phyloP scores from a whole-genome alignment of 2,797 vertebrate species.

The Enoplosus armatus region DNA sequence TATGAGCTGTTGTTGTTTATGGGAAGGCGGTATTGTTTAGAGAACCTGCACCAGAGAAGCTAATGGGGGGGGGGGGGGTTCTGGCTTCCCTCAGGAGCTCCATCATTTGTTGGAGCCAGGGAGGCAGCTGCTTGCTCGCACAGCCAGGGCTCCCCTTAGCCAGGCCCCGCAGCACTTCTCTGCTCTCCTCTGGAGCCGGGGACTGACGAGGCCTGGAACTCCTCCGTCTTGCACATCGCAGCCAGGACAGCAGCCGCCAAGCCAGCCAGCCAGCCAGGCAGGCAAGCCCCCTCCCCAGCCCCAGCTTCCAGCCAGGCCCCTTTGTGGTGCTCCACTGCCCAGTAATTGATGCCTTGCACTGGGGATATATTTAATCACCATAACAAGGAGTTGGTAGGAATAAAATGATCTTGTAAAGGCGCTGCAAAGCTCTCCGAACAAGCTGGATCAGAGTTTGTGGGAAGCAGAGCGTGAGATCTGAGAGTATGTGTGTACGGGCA shows the following conservation, averaged over 20 bases:
- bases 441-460: slow-evolving; percentile 74
- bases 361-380: slow-evolving; percentile 88
- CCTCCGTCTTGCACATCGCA: slow-evolving; percentile 66
- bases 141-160: slow-evolving; percentile 77
- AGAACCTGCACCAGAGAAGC: slow-evolving; percentile 54
- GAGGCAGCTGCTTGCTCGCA: slow-evolving; percentile 79
- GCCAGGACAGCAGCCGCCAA: slow-evolving; percentile 77
- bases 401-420: slow-evolving; percentile 87
- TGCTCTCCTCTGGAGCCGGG: slow-evolving; percentile 69
- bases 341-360: slow-evolving; percentile 87
- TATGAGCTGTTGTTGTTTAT: slow-evolving; percentile 55
- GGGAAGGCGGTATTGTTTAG: slow-evolving; percentile 54
- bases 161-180: slow-evolving; percentile 81
- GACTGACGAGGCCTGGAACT: slow-evolving; percentile 77
- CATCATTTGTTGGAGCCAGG: slow-evolving; percentile 67
- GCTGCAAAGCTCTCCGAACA: slow-evolving; percentile 72
- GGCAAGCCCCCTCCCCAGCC: slow-evolving; percentile 68
- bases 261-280: slow-evolving; percentile 53
- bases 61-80: slow-evolving; percentile 33
- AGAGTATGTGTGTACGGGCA: slow-evolving; percentile 44
- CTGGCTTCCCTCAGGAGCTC: slow-evolving; percentile 69
- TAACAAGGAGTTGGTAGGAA: slow-evolving; percentile 85
- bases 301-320: slow-evolving; percentile 72
- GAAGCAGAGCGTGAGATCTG: slow-evolving; percentile 62
- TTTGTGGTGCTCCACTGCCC: slow-evolving; percentile 83